phyloP scores from a whole-genome alignment of 2,888 invertebrate species.

The Cheilosia scutellata region DNA sequence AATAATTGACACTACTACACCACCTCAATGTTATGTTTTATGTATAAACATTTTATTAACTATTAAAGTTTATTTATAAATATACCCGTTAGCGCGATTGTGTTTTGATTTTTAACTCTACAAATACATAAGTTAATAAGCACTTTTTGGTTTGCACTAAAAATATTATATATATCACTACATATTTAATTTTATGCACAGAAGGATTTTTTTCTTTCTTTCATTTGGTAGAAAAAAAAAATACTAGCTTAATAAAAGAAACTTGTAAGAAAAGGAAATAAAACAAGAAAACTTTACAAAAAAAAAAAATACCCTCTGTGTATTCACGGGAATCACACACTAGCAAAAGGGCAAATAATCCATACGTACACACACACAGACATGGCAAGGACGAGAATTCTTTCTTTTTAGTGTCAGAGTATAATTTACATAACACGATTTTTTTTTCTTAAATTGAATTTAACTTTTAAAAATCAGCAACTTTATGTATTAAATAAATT shows the following conservation, averaged over 20 bases:
- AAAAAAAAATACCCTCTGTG: constrained; percentile 29
- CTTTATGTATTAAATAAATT: constrained; percentile 4
- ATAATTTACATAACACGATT: constrained; percentile 73
- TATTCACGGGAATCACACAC: constrained; percentile 59
- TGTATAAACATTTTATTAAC: background rate
- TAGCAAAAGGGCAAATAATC: constrained; percentile 69
- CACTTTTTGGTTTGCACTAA: constrained; percentile 34
- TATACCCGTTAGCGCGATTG: constrained; percentile 27
- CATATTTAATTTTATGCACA: background rate
- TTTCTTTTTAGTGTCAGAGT: constrained; percentile 53
- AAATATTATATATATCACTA: constrained; percentile 29
- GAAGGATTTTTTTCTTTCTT: background rate
- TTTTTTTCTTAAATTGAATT: constrained; percentile 53
- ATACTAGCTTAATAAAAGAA: constrained; percentile 20
- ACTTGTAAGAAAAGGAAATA: constrained; percentile 23
- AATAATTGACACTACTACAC: constrained; percentile 5
- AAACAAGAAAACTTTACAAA: constrained; percentile 48
- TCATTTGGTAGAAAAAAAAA: background rate
- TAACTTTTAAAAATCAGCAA: background rate
- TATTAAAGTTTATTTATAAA: constrained; percentile 10
- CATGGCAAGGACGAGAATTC: constrained; percentile 59
- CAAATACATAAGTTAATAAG: constrained; percentile 21
- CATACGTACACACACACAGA: constrained; percentile 55
- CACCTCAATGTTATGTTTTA: background rate
- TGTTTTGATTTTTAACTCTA: constrained; percentile 16